Base-by-base conservation (phyloP, 2,797 vertebrate genomes). In the Crenichthys baileyi region DNA sequence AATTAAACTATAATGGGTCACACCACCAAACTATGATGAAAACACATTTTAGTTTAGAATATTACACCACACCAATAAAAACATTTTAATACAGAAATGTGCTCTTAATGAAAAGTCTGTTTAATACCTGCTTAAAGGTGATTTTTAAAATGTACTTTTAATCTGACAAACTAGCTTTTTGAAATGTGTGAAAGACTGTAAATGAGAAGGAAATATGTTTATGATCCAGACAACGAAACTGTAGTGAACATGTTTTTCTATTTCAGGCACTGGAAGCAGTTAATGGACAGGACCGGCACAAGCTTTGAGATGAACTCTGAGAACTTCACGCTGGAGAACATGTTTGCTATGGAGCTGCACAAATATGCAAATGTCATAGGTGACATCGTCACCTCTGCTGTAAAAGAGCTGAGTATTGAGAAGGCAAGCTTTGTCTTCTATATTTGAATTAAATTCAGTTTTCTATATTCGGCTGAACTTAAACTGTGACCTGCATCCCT, bases 331-430 rank as follows among this genome's bases (percentile, higher is more conserved):
- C 92, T 99, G 91, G 96, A 98, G 84, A 98, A 98, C 84, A 98
- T 99, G 97, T 99, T 99, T 65, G 93, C 97, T 20, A 99, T 99
- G 97, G 97, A 99, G 70, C 94, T 99, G 55, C 94, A 99, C 92
- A 97, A 91, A 75, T 89, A 99, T 63, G 83, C 89, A 0, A 93
- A 93, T 0, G 94, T 98, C 26, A 97, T 99, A 61, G 92, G 93
- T 11, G 96, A 97, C n/a, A 98, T 98, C 11, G 97, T 99, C 12
- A 96, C 95, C 0, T 94, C 95, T 0, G 98, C 98, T 60, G 90
- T 97, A 78, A 99, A 99, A 90, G 98, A 99, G 86, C 96, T 99
- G 12, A 93, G 95, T 82, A 97, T 99, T 71, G 98, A 99, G 92
- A 99, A 97, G 97, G 98, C 95, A 86, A 85, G 83, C 3, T 74